These are phyloP conservation scores for Premnoplex brunnescens DNA, from an alignment of 2,797 vertebrate species.

Conservation along the genomic window DNA sequence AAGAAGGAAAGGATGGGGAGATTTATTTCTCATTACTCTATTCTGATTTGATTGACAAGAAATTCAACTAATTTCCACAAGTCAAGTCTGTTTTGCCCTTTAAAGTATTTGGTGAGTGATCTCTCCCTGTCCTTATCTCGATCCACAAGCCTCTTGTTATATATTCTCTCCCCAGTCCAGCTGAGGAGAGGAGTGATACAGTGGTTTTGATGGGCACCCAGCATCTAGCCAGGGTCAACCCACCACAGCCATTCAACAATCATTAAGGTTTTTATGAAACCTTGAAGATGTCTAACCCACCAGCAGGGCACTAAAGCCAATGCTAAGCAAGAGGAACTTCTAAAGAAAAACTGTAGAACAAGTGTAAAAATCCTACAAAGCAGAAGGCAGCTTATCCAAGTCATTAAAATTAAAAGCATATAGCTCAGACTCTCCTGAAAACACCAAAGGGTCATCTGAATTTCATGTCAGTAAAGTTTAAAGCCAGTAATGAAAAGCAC, in stretches of 20 bases:
- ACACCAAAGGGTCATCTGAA: not conserved
- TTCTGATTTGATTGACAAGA: not conserved
- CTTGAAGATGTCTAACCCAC: not conserved
- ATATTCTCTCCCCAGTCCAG: not conserved
- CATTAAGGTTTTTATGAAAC: not conserved
- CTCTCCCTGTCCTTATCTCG: not conserved
- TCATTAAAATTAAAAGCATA: not conserved
- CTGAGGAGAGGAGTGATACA: not conserved
- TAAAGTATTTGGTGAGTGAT: not conserved
- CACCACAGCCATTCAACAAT: not conserved
- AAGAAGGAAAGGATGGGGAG: not conserved
- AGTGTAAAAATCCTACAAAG: not conserved
- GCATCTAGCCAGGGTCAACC: not conserved
- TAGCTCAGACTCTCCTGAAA: not conserved
- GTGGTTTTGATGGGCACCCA: not conserved
- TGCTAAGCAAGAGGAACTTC: not conserved
- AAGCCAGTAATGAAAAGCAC: not conserved
- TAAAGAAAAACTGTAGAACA: not conserved
- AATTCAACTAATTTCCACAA: not conserved
- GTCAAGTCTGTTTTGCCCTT: not conserved
- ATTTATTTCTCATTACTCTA: not conserved
- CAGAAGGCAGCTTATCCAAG: not conserved
- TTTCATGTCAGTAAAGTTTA: not conserved
- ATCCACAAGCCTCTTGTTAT: not conserved
- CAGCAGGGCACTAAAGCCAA: not conserved